Evolutionary conservation across 2,888 invertebrate species (phyloP), one percentile per base, ranked within the genome.

Genomic region (Lomographa bimaculata): DNA sequence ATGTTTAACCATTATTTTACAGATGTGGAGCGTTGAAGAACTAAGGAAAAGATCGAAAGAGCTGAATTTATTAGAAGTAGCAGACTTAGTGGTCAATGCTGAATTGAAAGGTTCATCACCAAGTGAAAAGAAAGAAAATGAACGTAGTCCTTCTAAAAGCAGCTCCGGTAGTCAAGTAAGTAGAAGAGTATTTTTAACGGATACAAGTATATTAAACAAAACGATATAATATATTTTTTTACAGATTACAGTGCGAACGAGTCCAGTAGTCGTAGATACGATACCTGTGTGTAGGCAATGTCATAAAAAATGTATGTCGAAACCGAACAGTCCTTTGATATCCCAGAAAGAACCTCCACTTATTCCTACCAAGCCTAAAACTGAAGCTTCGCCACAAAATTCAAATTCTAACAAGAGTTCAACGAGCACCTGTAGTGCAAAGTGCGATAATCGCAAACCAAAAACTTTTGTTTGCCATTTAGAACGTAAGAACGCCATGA

Each of bases 111-210:
- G 71, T 7, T 59, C 71, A 8, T 68, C 78, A 3, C 64, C 79
- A 5, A 64, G 61, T 24, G 87, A 90, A 38, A 89, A 85, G 50
- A 89, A 87, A 50, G 92, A 92, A 46, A 89, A 90, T 43, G 93
- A 94, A 36, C 90, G 91, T 55, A 93, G 92, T 73, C 93, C 93
- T 46, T 94, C 94, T 45, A 92, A 92, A 67, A 94, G 94, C 72
- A 94, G 94, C 57, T 94, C 94, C 32, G 95, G 93, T 63, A 94
- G 94, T 75, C 94, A 94, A 90, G 94, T 94, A 81, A 86, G 82
- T 71, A 26, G 4, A 3, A 3, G 14, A 14, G 4, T 4, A 14
- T 14, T 14, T 2, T 14, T n/a, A n/a, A n/a, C n/a, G n/a, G 2
- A 7, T 7, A 19, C 1, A 4, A 5, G 1, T 5, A 17, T 17